Base-by-base conservation (phyloP, 2,797 vertebrate species). In the Lepidocolaptes lacrymiger region DNA sequence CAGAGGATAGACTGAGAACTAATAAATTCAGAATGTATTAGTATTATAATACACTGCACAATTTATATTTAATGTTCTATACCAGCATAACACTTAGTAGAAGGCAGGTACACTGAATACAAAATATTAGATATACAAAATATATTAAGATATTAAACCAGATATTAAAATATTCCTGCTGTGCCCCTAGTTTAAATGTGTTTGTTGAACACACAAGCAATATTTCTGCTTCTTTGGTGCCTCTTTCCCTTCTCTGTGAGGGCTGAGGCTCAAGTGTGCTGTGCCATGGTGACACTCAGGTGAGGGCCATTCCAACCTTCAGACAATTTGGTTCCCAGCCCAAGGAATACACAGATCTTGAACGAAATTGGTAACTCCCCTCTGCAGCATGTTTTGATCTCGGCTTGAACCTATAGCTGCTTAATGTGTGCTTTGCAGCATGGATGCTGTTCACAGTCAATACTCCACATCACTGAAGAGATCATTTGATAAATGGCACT, bases 1-100 rank as follows among this genome's bases (percentile, higher is more conserved):
- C 51, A 18, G 74, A 96, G 89, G 91, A 96, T 24, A 27, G 48
- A 91, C 91, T 58, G 79, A 48, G 32, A 93, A 80, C 71, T 97
- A 95, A 97, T 93, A 93, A 92, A 97, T 90, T 78, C 88, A 67
- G 91, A 94, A 89, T 72, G 32, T 86, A 81, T 84, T 86, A 79
- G 63, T 91, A 90, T 94, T 81, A 82, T 92, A 73, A 80, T 64
- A 62, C 51, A 30, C 54, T 37, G 34, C 19, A 44, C 68, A 77
- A 80, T 74, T 95, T 79, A 23, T 86, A 90, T 79, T 69, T 75
- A 62, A 52, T 67, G 59, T 52, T 90, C 91, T 51, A 71, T 88
- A 67, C 27, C 58, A 71, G 49, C 69, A 21, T 66, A 91, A 76
- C 21, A 48, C 63, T 79, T 39, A 52, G 44, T 36, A 48, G 48